Base-by-base conservation (phyloP, 2,797 vertebrate genomes). In the Champsocephalus esox region DNA sequence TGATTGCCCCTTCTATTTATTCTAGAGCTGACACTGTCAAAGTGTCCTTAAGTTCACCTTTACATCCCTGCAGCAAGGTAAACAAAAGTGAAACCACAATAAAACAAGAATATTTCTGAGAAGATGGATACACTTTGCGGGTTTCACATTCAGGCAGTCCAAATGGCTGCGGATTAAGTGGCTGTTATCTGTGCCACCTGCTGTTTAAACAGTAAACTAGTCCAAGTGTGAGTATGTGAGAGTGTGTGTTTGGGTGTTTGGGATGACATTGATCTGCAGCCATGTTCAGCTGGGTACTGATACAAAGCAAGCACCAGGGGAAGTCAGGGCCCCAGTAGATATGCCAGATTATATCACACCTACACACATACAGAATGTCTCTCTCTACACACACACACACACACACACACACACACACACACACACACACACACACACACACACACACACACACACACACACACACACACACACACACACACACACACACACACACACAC, bases 181-280 rank as follows among this genome's bases (percentile, higher is more conserved):
- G 64, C 77, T 85, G 73, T 87, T 89, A 90, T 93, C 90, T 87
- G 60, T 84, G 70, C 89, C 86, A 86, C 90, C 90, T 88, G 90
- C 91, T 92, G 90, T 92, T 89, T 83, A 83, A 91, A 88, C 88
- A 60, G 85, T 79, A 89, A 91, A 88, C 83, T 80, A 82, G 83
- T 81, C 85, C 84, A 79, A 85, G 61, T 60, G 81, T 51, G 61
- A 50, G 43, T 43, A 67, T 57, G 19, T 2, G 24, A 24, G 24
- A 24, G 28, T 51, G 61, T 54, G 43, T 43, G 70, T 63, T 66
- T 84, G 57, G 57, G 70, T 66, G 43, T 41, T 49, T 55, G 46
- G 45, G 34, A 87, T 81, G 81, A 77, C 85, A 91, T 85, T 89
- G 89, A 92, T 91, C 83, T 59, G 56, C 74, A 73, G 81, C 92